Conservation (phyloP, 2,113 vertebrate species). For the Phoenicopterus ruber region DNA sequence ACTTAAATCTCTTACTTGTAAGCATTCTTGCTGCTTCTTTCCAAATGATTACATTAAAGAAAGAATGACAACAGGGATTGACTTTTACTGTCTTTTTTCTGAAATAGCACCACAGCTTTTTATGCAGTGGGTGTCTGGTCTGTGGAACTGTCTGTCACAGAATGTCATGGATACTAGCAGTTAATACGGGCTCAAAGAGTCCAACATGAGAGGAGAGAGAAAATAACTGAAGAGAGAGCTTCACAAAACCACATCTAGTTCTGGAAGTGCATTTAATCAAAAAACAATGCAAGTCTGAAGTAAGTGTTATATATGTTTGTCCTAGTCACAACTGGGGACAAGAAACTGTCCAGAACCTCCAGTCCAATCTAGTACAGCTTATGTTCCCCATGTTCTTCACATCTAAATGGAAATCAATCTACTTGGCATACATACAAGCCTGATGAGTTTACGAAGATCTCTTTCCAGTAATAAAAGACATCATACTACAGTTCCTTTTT, state of each 20-base stretch:
- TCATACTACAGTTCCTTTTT: background rate
- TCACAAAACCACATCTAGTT: background rate
- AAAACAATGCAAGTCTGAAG: background rate
- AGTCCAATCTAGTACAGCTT: background rate
- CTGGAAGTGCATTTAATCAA: background rate
- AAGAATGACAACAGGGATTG: background rate
- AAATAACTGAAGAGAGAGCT: background rate
- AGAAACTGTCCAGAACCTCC: background rate
- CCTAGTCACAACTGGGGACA: background rate
- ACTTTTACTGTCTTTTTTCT: background rate
- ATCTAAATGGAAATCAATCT: background rate
- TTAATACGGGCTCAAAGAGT: background rate
- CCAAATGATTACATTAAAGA: background rate
- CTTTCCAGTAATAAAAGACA: background rate
- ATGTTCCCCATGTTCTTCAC: background rate
- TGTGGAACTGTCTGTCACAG: background rate
- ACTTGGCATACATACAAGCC: background rate
- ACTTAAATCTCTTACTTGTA: background rate
- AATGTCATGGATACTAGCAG: background rate
- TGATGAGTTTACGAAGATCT: background rate
- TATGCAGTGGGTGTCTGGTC: background rate
- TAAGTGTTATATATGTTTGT: background rate
- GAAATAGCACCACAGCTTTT: background rate
- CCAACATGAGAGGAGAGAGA: background rate
- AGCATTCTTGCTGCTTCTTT: background rate